Evolutionary conservation across 2,113 vertebrate genomes (phyloP).

Genomic region (Ailurus styani): DNA sequence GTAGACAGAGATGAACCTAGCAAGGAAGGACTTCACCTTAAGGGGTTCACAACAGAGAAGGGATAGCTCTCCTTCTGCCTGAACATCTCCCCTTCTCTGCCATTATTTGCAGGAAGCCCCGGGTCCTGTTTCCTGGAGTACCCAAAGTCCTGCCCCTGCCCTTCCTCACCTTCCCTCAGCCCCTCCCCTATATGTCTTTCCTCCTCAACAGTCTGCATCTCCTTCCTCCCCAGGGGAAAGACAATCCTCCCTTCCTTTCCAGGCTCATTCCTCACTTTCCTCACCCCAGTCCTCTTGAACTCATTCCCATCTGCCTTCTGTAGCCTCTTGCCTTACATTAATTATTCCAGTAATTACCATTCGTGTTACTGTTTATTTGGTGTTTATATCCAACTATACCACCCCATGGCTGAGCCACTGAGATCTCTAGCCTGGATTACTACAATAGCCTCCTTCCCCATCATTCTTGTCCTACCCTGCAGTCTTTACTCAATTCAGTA

Average conservation of each 20-base stretch:
- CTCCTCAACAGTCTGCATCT: background rate
- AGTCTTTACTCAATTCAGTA: background rate
- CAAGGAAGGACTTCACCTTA: background rate
- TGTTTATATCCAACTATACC: background rate
- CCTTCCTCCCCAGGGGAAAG: background rate
- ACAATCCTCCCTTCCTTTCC: background rate
- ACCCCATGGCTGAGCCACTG: background rate
- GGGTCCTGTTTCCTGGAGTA: background rate
- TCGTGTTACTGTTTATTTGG: background rate
- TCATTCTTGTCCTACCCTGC: background rate
- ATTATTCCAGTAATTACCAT: background rate
- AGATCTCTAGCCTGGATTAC: background rate
- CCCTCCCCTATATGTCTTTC: background rate
- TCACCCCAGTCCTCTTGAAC: background rate
- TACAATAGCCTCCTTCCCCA: background rate
- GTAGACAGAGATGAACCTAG: background rate
- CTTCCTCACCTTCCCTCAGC: background rate
- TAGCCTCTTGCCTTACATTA: background rate
- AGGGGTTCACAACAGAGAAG: rapidly evolving
- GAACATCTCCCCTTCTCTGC: background rate
- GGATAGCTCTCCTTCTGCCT: too few species aligned
- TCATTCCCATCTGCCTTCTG: background rate
- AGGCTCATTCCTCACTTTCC: background rate
- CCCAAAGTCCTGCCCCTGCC: background rate
- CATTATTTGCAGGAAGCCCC: background rate